Evolutionary conservation across 2,797 vertebrate genomes (phyloP), one percentile per base, ranked within the genome.

Genomic region (Brachymystax lenok): DNA sequence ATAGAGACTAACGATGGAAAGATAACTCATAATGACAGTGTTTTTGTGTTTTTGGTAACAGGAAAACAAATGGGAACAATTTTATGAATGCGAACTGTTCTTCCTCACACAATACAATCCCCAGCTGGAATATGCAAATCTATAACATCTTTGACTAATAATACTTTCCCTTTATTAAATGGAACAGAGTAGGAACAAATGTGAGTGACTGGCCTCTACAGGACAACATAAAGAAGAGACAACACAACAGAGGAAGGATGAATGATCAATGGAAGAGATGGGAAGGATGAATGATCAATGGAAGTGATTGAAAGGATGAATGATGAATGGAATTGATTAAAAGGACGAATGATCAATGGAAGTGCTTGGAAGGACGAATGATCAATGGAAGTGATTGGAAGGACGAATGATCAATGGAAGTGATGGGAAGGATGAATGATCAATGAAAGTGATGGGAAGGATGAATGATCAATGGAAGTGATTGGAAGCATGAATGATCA

Each of bases 321-420:
- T 40, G 35, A 40, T 40, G 7, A 40, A 2, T 40, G 35, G 35
- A 40, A 40, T 1, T 2, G 35, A 10, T 40, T 0, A 1, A 1
- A 10, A 40, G 1, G 2, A 40, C 2, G 35, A 10, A 40, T 40
- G 7, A 40, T 40, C 35, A 40, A 10, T 40, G 35, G 8, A 40
- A 40, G 1, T 10, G 7, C 10, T 40, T 0, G 0, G 0, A 40
- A 40, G 1, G 7, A 40, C 0, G 7, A 10, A 40, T 40, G 35
- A 10, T 40, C 35, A 40, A 0, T 40, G 35, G 35, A 40, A 35
- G 35, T 7, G 6, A 35, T 35, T 0, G 0, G 1, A 35, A 35
- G 33, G 5, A 35, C 6, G 33, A 10, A 40, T 40, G 35, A 40
- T 40, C 35, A 40, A 2, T 40, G 35, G 8, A 40, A 40, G 35